Evolutionary conservation across 2,888 invertebrate genomes (phyloP).

Genomic region (Sesamia inferens): DNA sequence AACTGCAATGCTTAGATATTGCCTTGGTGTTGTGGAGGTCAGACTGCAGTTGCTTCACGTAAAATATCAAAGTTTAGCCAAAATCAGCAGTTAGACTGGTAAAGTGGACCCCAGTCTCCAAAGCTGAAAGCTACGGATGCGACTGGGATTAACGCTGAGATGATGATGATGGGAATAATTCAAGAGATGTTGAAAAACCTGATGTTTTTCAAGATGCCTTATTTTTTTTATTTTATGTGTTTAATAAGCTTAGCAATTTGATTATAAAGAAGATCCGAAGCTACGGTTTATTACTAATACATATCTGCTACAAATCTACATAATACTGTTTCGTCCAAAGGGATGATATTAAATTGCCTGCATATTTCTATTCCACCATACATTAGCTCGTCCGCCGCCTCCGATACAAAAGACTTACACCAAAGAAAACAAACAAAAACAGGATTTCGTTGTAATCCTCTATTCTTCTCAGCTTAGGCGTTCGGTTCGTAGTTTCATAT

Average conservation of each 20-base stretch:
- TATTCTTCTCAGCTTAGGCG: constrained; percentile 83
- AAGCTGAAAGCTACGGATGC: no score
- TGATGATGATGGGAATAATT: no score
- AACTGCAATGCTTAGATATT: no score
- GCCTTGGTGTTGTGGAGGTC: no score
- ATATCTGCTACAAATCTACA: constrained; percentile 25
- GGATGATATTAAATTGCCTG: constrained; percentile 52
- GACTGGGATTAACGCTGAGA: no score
- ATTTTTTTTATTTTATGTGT: background rate
- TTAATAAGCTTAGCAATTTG: background rate
- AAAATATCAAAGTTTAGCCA: no score
- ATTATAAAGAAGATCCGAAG: background rate
- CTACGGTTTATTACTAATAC: constrained; percentile 2
- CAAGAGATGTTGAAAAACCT: background rate
- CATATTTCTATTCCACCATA: constrained; percentile 53
- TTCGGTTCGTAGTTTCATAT: constrained; percentile 80
- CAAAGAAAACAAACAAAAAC: constrained; percentile 90
- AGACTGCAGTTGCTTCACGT: no score
- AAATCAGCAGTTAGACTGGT: no score
- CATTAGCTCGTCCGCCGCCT: constrained; percentile 52
- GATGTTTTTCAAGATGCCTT: background rate
- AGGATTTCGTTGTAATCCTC: constrained; percentile 88
- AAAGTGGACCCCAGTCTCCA: no score
- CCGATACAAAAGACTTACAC: constrained; percentile 81
- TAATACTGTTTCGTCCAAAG: constrained; percentile 18